Evolutionary conservation across 2,888 invertebrate genomes (phyloP).

Genomic region (Asteroscopus sphinx): DNA sequence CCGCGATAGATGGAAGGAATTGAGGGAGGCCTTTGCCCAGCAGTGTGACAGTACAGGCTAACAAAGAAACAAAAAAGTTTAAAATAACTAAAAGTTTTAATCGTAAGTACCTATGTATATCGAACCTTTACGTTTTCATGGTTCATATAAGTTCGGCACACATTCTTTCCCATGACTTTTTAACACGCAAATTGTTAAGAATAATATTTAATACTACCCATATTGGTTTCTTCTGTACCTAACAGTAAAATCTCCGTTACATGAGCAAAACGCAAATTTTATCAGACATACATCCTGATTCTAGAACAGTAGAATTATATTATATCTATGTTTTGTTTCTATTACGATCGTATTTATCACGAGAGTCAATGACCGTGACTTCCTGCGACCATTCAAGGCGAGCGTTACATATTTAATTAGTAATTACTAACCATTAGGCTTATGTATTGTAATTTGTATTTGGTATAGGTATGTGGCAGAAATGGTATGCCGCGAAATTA

Average conservation of each 20-base stretch:
- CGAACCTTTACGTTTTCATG: no score
- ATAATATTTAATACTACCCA: conserved; percentile 11
- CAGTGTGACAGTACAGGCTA: no score
- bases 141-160: no score
- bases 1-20: no score
- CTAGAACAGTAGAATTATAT: conserved; percentile 1
- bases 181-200: conserved; percentile 16
- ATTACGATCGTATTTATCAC: conserved; percentile 57
- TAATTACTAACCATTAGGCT: conserved; percentile 30
- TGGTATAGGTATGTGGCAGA: conserved; percentile 8
- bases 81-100: no score
- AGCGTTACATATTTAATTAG: conserved; percentile 50
- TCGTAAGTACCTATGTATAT: no score
- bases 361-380: conserved; percentile 70
- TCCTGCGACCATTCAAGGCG: conserved; percentile 65
- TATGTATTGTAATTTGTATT: conserved; percentile 13
- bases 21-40: no score
- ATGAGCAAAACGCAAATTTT: neutral
- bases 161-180: conserved; percentile 8
- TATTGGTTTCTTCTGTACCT: conserved; percentile 15
- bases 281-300: conserved; percentile 10
- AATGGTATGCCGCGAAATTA: conserved; percentile 5
- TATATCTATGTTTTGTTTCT: conserved; percentile 15
- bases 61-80: no score
- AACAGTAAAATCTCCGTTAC: conserved; percentile 35